Base-by-base conservation (phyloP, 2,113 vertebrate species). In the Synchiropus splendidus region DNA sequence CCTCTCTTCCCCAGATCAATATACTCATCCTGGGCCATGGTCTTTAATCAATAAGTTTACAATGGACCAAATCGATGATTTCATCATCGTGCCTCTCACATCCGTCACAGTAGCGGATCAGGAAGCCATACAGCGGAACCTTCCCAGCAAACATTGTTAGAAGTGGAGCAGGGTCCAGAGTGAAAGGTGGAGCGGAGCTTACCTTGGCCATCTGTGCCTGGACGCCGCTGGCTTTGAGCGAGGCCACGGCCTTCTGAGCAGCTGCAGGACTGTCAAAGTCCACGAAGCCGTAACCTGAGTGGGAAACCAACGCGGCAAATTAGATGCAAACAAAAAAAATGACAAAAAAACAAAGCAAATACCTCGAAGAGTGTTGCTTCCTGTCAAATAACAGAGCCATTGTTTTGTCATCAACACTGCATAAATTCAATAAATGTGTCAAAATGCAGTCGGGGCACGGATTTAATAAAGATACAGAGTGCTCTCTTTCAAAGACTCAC, bases 141-240 rank as follows among this genome's bases (percentile, higher is more conserved):
- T 14, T 11, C 9, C n/a, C 11, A 15, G 13, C 42, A 47, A 44
- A 54, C 31, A 32, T 43, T 14, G 42, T 27, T 37, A 37, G 13
- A 21, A 18, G 13, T 14, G 16, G 32, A 48, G 36, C 33, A 30
- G 36, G 46, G 4, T 18, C 42, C 31, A 39, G 33, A 30, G 42
- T 15, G 16, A 30, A 43, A n/a, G 14, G 16, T 0, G n/a, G 51
- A 31, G 31, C 39, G 12, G 39, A 15, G 47, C 77, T 82, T 91
- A 98, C 95, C 91, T 98, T 98, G 66, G 95, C 95, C 95, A 98
- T 98, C 87, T 98, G 95, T 0, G 95, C 95, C 83, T 98, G 95
- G 36, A 98, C 95, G 1, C 95, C 95, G 58, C 90, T 98, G 74
- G 95, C 95, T 83, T 98, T 98, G 59, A 98, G 90, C 36, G 95